phyloP scores from a whole-genome alignment of 2,113 vertebrate species.

The Megatriorchis doriae region DNA sequence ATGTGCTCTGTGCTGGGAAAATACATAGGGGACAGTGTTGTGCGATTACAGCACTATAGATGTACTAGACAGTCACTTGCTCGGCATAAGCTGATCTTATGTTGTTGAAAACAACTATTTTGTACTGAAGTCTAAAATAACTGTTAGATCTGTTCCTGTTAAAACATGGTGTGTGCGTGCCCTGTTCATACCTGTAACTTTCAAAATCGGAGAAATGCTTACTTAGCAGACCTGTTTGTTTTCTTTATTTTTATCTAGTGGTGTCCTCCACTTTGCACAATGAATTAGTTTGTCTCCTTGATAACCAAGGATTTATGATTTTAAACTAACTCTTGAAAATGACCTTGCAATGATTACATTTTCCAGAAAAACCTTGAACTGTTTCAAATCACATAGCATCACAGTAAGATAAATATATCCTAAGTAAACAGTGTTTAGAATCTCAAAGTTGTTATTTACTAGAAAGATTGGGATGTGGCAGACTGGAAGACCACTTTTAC shows the following conservation, averaged over 20 bases:
- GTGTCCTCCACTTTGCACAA: not conserved
- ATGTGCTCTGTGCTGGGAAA: too few species aligned
- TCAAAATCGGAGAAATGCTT: not conserved
- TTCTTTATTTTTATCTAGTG: not conserved
- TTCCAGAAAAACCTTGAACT: not conserved
- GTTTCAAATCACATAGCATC: not conserved
- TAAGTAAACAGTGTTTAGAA: not conserved
- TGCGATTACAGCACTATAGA: fast-evolving
- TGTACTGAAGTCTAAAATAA: not conserved
- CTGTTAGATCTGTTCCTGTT: not conserved
- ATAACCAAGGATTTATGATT: not conserved
- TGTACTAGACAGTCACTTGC: not conserved
- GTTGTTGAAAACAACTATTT: not conserved
- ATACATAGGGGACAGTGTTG: fast-evolving
- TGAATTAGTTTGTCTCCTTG: not conserved
- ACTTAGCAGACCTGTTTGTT: not conserved
- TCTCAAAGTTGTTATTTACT: not conserved
- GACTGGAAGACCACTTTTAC: not conserved
- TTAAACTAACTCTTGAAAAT: not conserved
- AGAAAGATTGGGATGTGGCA: not conserved
- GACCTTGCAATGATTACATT: not conserved
- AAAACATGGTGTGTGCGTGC: fast-evolving
- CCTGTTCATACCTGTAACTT: not conserved
- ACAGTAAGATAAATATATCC: not conserved
- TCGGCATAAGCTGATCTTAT: not conserved